Evolutionary conservation across 37 sponge, comb jelly and placozoan genomes (phyloP).

Genomic region (Petrosia ficiformis): DNA sequence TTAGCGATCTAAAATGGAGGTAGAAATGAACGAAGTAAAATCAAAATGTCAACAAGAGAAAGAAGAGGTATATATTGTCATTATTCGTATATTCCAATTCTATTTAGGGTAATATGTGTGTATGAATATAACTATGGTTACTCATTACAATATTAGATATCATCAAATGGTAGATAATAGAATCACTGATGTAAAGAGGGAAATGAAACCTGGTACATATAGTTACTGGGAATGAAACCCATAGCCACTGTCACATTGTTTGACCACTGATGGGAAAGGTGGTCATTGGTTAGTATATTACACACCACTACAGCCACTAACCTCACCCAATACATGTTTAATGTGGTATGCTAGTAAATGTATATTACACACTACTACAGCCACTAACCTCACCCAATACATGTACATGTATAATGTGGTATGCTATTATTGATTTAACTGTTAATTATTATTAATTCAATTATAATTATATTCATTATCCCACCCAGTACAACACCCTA

Average conservation of each 20-base stretch:
- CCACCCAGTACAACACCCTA: too few relatives aligned
- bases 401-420: neutral
- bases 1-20: slow-evolving; percentile 39
- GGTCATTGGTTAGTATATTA: too few relatives aligned
- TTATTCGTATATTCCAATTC: neutral
- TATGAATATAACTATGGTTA: too few relatives aligned
- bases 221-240: too few relatives aligned
- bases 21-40: slow-evolving; percentile 42
- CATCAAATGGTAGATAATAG: neutral
- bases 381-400: neutral
- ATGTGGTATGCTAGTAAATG: neutral
- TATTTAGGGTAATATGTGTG: too few relatives aligned
- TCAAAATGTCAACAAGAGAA: slow-evolving; percentile 54
- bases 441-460: too few relatives aligned
- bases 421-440: neutral
- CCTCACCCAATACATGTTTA: neutral
- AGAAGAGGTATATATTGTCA: slow-evolving; percentile 40
- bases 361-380: too few relatives aligned
- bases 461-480: too few relatives aligned
- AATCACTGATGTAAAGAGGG: too few relatives aligned
- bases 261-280: too few relatives aligned
- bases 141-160: neutral
- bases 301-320: neutral
- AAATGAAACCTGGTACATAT: too few relatives aligned
- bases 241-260: too few relatives aligned